Evolutionary conservation across 2,113 vertebrate genomes (phyloP), one percentile per base, ranked within the genome.

Genomic region (Dipodomys spectabilis): DNA sequence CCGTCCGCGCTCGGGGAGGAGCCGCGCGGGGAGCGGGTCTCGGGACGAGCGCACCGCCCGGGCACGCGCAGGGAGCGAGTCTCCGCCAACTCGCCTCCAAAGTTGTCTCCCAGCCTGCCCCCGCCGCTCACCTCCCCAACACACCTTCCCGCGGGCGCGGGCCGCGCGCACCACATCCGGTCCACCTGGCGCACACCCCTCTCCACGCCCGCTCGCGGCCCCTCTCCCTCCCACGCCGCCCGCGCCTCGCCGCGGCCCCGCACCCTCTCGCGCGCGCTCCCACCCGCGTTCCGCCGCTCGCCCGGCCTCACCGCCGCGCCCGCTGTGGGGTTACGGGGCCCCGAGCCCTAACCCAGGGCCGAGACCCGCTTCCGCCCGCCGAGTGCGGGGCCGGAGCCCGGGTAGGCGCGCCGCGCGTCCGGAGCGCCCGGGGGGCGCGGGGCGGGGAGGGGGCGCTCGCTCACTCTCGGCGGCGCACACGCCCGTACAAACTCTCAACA

Each of bases 171-270:
- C 95, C 82, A 87, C 91, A 88, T 92, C 96, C 91, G 89, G 96
- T 89, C 95, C 96, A 97, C 96, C 96, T 97, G 83, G 94, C 96
- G 27, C 96, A 87, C 95, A 82, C 87, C 91, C 95, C 69, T 45
- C 32, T 73, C 85, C 27, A 8, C 4, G 64, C 92, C n/a, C 89
- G 18, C 91, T 12, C 69, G 44, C 88, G 3, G 83, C 74, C 86
- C 83, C 39, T 73, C 79, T 62, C 62, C 81, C 79, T 79, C 82
- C 82, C 71, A 27, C 45, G 3, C 45, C 77, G 49, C 49, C 49
- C 45, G 45, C 20, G 28, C 82, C 83, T 57, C 53, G 53, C 53
- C 72, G 62, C 62, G 1, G 68, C 23, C 35, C 69, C 88, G 12
- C 72, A 68, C 77, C 80, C 91, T 78, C 90, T 69, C 62, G 78